These are phyloP conservation scores for Ophraella communa DNA, from an alignment of 2,888 invertebrate species.

Conservation along the genomic window DNA sequence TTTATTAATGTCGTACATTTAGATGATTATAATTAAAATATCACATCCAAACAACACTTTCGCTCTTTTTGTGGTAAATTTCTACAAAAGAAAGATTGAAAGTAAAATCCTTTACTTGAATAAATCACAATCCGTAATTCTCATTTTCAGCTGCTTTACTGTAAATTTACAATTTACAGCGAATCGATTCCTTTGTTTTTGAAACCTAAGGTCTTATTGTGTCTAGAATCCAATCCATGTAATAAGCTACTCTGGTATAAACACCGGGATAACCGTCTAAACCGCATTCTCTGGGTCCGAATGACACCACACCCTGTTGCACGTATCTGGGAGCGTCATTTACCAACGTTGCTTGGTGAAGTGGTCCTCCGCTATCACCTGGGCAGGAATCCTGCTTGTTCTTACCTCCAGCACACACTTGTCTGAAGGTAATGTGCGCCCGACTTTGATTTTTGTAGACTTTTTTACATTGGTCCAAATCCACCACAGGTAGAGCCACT, in stretches of 20 bases:
- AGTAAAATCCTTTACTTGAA: neutral
- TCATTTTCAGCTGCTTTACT: neutral
- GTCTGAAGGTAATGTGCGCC: slow-evolving; percentile 51
- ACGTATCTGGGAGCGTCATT: slow-evolving; percentile 60
- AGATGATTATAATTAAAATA: neutral
- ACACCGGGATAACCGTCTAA: slow-evolving; percentile 71
- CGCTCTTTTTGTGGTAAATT: neutral
- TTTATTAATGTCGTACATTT: too few species aligned
- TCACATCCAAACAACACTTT: neutral
- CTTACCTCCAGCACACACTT: slow-evolving; percentile 71
- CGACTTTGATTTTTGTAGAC: slow-evolving; percentile 47
- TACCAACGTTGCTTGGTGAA: slow-evolving; percentile 59
- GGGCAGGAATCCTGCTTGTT: slow-evolving; percentile 67
- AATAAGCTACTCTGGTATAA: slow-evolving; percentile 70
- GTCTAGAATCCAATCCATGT: slow-evolving; percentile 43
- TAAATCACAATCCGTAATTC: neutral
- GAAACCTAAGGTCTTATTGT: neutral
- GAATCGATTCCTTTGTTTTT: neutral
- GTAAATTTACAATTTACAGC: neutral
- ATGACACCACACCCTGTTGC: slow-evolving; percentile 66
- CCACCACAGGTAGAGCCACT: slow-evolving; percentile 57
- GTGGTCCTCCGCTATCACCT: slow-evolving; percentile 76
- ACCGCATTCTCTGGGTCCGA: slow-evolving; percentile 60
- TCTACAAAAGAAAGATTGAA: neutral
- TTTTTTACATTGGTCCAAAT: slow-evolving; percentile 43